Percentiles rank a stretch among this genome's conserved stretches.
Evolutionary conservation across 2,797 vertebrate genomes (phyloP).

Genomic region (Crypturellus tataupa): DNA sequence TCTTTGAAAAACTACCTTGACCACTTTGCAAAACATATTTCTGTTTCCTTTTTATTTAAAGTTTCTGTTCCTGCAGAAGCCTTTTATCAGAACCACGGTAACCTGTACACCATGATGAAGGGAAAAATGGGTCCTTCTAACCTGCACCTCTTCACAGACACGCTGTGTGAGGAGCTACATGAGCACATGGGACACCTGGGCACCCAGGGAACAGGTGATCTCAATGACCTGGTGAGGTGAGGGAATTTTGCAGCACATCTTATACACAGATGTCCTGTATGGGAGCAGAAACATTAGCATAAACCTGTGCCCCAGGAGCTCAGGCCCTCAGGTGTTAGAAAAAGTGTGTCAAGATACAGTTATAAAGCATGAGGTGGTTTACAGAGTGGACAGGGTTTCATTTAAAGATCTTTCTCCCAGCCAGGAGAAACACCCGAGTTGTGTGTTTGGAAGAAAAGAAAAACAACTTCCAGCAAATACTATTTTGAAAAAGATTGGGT

Average conservation of each 20-base stretch:
- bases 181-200: conserved; percentile 79
- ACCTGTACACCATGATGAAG: conserved; percentile 81
- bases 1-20: not conserved
- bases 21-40: not conserved
- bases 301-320: not conserved
- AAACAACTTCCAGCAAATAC: not conserved
- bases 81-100: conserved; percentile 82
- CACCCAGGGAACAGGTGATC: conserved; percentile 64
- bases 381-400: not conserved
- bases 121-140: conserved; percentile 80
- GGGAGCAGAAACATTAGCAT: not conserved
- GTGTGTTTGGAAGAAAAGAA: not conserved
- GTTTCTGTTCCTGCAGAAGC: conserved; percentile 84
- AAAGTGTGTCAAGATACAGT: not conserved
- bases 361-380: not conserved
- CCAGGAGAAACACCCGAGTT: not conserved
- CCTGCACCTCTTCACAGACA: conserved; percentile 59
- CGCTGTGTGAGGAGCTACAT: conserved; percentile 80
- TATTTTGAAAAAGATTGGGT: not conserved
- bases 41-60: conserved; percentile 38
- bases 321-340: not conserved
- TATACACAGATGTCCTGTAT: accelerated
- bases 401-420: not conserved
- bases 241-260: not conserved
- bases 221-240: conserved; percentile 84